These are phyloP conservation scores for Thymelicus sylvestris DNA, from an alignment of 2,888 invertebrate species.

Conservation along the genomic window DNA sequence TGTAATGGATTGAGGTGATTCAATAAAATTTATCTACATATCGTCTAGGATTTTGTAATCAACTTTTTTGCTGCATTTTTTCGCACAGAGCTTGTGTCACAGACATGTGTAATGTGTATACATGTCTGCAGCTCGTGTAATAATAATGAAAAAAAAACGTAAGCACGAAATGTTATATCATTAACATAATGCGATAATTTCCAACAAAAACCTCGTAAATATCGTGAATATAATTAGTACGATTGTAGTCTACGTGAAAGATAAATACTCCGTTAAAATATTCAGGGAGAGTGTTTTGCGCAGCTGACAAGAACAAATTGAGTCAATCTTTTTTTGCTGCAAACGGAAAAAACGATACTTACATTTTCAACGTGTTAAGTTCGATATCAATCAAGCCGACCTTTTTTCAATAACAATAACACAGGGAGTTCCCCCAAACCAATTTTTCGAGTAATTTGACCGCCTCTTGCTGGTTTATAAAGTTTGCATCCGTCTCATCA, in stretches of 20 bases:
- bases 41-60: neutral
- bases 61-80: neutral
- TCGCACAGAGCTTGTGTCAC: no score
- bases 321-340: slow-evolving; percentile 80
- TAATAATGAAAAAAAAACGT: slow-evolving; percentile 4
- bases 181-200: slow-evolving; percentile 58
- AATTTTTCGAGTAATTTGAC: slow-evolving; percentile 78
- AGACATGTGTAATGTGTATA: no score
- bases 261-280: slow-evolving; percentile 79
- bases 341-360: slow-evolving; percentile 77
- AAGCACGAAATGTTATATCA: slow-evolving; percentile 37
- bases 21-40: neutral
- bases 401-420: slow-evolving; percentile 81
- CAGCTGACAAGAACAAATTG: slow-evolving; percentile 82
- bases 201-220: slow-evolving; percentile 61
- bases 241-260: slow-evolving; percentile 70
- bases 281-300: slow-evolving; percentile 76
- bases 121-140: no score
- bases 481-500: slow-evolving; percentile 50
- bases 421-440: slow-evolving; percentile 62
- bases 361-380: slow-evolving; percentile 81
- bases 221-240: slow-evolving; percentile 66
- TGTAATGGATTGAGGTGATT: neutral
- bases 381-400: slow-evolving; percentile 81
- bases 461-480: slow-evolving; percentile 57